Evolutionary conservation across 2,113 vertebrate genomes (phyloP).

Genomic region (Conger conger): DNA sequence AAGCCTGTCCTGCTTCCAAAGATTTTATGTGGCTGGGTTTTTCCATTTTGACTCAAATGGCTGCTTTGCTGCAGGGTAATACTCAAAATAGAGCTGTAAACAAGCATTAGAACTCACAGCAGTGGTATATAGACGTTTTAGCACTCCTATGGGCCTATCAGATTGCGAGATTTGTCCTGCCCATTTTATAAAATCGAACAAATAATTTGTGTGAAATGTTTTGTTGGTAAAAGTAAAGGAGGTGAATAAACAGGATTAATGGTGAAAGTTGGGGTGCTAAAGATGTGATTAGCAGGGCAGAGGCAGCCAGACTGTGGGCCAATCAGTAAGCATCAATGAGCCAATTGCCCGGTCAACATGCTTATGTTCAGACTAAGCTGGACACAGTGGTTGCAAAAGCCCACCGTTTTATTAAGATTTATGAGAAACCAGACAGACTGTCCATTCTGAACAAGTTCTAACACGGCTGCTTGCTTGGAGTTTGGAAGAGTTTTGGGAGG

Average conservation of each 20-base stretch:
- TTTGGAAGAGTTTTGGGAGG: constrained; percentile 24
- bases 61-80: no score
- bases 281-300: background rate
- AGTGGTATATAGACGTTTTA: no score
- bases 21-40: no score
- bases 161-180: no score
- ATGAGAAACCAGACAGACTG: background rate
- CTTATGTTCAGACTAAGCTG: background rate
- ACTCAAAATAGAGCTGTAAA: no score
- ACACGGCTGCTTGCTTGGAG: background rate
- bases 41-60: no score
- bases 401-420: background rate
- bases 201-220: no score
- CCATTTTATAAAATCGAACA: no score
- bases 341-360: background rate
- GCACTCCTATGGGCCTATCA: no score
- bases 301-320: background rate
- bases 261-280: background rate
- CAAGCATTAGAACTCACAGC: no score
- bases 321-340: background rate
- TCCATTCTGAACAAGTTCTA: background rate
- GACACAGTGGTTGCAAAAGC: background rate
- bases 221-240: background rate
- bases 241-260: background rate
- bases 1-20: no score